phyloP scores from a whole-genome alignment of 1,140 invertebrate genomes.

The Conopomorpha cramerella region DNA sequence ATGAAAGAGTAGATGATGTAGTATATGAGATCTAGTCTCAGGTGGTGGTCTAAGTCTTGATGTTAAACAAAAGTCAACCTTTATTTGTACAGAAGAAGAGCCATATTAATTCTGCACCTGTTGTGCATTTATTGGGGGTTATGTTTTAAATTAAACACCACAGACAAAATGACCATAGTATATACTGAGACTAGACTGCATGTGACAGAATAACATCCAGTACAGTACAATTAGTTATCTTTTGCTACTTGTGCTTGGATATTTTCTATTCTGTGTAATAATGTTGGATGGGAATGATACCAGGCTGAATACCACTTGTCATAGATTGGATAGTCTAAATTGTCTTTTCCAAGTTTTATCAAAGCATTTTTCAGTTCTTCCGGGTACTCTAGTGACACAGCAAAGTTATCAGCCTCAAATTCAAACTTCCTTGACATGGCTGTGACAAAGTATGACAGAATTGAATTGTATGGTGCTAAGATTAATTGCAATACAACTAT shows the following conservation, averaged over 20 bases:
- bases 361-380: conserved; percentile 77
- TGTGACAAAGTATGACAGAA: conserved; percentile 73
- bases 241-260: conserved; percentile 62
- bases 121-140: too few relatives aligned
- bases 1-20: too few relatives aligned
- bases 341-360: conserved; percentile 93
- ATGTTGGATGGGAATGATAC: conserved; percentile 95
- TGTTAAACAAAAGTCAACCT: too few relatives aligned
- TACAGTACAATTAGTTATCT: conserved; percentile 21
- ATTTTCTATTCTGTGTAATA: conserved; percentile 88
- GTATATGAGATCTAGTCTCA: too few relatives aligned
- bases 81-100: too few relatives aligned
- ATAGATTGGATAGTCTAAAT: conserved; percentile 90
- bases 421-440: conserved; percentile 80
- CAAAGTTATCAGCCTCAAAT: conserved; percentile 97
- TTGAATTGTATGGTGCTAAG: conserved; percentile 91
- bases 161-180: conserved; percentile 3
- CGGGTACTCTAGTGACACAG: conserved; percentile 75
- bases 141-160: conserved; percentile 1
- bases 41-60: too few relatives aligned
- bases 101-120: too few relatives aligned
- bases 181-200: too few relatives aligned
- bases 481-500: conserved; percentile 91
- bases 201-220: conserved; percentile 5
- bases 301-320: conserved; percentile 90